Percentiles rank a stretch among this genome's conserved stretches.
phyloP scores from a whole-genome alignment of 2,797 vertebrate genomes.

The Mus spretus region DNA sequence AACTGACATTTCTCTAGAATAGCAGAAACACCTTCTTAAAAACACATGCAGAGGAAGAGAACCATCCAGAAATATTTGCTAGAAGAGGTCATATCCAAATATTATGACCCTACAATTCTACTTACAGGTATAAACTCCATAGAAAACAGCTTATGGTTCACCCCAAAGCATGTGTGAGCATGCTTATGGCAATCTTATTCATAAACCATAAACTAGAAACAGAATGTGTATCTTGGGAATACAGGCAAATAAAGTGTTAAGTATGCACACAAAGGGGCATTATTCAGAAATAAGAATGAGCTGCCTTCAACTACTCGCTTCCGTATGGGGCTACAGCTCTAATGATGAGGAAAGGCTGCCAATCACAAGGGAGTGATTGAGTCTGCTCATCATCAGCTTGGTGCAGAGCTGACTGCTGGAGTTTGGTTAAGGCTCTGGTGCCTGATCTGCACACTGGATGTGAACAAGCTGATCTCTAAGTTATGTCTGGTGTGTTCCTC shows the following conservation, averaged over 20 bases:
- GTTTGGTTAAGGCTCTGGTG: not conserved
- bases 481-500: not conserved
- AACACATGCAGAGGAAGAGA: conserved; percentile 11
- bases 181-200: conserved; percentile 6
- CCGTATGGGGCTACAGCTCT: not conserved
- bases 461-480: not conserved
- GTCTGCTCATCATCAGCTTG: not conserved
- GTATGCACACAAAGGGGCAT: not conserved
- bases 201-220: not conserved
- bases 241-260: conserved; percentile 18
- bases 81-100: not conserved
- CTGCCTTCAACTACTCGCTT: not conserved
- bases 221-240: conserved; percentile 11
- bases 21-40: conserved; percentile 21
- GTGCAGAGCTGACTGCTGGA: not conserved
- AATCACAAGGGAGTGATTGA: not conserved
- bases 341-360: not conserved
- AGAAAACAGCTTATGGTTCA: not conserved
- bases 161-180: not conserved
- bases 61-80: not conserved
- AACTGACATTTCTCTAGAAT: conserved; percentile 35
- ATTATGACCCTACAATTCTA: not conserved
- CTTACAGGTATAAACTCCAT: conserved; percentile 21
- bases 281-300: not conserved
- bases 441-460: not conserved